A percentile compares a stretch with the other conserved stretches of the same genome.
phyloP scores from a whole-genome alignment of 1,140 invertebrate species.

The Penaeus japonicus region DNA sequence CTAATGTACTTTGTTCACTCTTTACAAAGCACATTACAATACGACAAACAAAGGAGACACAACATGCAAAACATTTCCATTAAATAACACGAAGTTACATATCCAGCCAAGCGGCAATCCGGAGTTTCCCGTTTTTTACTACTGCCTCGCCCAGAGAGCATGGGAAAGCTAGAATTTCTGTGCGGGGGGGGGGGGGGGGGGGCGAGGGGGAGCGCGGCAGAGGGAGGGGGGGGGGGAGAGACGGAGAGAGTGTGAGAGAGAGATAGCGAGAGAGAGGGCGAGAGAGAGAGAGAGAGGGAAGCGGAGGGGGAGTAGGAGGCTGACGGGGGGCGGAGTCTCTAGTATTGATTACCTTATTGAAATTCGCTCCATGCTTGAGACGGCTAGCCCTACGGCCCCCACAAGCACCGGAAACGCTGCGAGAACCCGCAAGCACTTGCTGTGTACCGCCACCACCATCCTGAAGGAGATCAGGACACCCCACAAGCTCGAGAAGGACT shows the following conservation, averaged over 20 bases:
- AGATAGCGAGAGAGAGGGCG: conserved; percentile 23
- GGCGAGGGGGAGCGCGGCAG: not conserved
- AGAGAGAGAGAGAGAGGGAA: not conserved
- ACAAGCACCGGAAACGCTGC: not conserved
- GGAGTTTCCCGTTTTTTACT: conserved; percentile 54
- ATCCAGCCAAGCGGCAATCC: conserved; percentile 42
- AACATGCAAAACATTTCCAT: too few species aligned
- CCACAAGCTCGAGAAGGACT: conserved; percentile 6
- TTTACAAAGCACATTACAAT: too few species aligned
- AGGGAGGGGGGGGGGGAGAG: not conserved
- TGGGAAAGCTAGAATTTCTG: conserved; percentile 53
- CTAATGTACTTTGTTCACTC: too few species aligned
- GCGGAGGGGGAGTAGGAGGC: conserved; percentile 21
- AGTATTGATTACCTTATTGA: conserved; percentile 56
- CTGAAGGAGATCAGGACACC: not conserved
- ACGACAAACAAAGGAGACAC: too few species aligned
- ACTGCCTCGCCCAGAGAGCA: conserved; percentile 41
- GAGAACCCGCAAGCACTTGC: not conserved
- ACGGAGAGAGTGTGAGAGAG: conserved; percentile 20
- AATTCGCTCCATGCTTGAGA: conserved; percentile 55
- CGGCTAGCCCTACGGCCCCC: conserved; percentile 20
- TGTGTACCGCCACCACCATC: conserved; percentile 1
- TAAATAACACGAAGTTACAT: conserved; percentile 11
- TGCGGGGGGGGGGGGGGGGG: conserved; percentile 6
- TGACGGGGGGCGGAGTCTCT: conserved; percentile 50